Percentiles rank a stretch among this genome's conserved stretches.
These are phyloP conservation scores for Gallinago nigripennis DNA, from an alignment of 2,797 vertebrate genomes.

Conservation along the genomic window DNA sequence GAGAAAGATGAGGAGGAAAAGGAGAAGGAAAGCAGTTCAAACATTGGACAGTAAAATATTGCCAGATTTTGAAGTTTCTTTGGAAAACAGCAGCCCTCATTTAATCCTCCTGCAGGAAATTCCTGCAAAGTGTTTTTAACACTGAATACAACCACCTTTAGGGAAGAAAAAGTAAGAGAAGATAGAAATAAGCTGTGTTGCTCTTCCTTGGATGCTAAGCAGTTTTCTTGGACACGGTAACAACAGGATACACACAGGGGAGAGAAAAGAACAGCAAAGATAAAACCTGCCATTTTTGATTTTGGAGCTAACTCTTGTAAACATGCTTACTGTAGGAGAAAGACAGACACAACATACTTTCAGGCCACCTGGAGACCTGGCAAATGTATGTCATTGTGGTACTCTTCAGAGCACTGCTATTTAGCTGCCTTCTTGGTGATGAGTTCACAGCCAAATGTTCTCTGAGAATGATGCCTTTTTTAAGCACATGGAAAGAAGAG, in stretches of 20 bases:
- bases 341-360: conserved; percentile 64
- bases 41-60: background rate
- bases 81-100: background rate
- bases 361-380: conserved; percentile 61
- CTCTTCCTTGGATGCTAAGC: background rate
- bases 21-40: background rate
- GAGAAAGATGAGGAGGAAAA: background rate
- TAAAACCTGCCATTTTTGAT: conserved; percentile 31
- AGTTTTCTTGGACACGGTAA: background rate
- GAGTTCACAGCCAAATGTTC: conserved; percentile 59
- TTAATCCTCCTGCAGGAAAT: background rate
- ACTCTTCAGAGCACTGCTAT: conserved; percentile 23
- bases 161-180: background rate
- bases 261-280: conserved; percentile 48
- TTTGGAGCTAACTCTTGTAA: conserved; percentile 46
- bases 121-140: background rate
- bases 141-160: background rate
- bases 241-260: background rate
- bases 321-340: conserved; percentile 37
- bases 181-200: background rate
- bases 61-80: background rate
- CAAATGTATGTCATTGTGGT: conserved; percentile 37
- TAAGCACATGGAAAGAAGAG: conserved; percentile 16
- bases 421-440: conserved; percentile 35
- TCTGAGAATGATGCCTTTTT: background rate